phyloP scores from a whole-genome alignment of 1,140 invertebrate species.

The Drosophila arawakana region DNA sequence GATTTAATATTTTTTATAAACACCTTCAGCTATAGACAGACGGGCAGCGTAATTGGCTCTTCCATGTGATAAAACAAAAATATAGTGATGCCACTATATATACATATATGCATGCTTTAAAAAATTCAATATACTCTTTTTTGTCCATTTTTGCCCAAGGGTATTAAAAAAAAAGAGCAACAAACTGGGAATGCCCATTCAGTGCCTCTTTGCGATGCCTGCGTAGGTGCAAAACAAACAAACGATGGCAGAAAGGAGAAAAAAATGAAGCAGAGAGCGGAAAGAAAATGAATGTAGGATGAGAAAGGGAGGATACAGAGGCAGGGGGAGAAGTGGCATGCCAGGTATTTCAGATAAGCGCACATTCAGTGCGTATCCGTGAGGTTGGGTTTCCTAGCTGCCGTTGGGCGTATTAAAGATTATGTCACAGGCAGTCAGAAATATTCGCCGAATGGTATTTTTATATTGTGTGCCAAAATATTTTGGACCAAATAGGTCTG shows the following conservation, averaged over 20 bases:
- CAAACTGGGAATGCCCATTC: constrained; percentile 30
- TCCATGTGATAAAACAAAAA: no score
- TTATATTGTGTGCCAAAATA: constrained; percentile 47
- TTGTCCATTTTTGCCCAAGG: no score
- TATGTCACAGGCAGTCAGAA: constrained; percentile 50
- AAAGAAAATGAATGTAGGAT: no score
- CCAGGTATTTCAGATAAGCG: constrained; percentile 49
- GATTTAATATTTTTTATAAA: no score
- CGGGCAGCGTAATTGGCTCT: no score
- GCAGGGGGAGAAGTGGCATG: constrained; percentile 21
- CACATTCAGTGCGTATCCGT: neutral
- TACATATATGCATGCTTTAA: no score
- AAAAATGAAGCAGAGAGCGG: neutral
- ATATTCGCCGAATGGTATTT: constrained; percentile 46
- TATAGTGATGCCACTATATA: no score
- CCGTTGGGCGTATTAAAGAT: constrained; percentile 47
- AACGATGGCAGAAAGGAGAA: neutral
- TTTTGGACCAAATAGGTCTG: constrained; percentile 14
- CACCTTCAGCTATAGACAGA: no score
- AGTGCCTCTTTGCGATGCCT: constrained; percentile 25
- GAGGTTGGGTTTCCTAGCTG: constrained; percentile 3
- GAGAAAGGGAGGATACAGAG: neutral
- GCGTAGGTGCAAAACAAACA: constrained; percentile 37
- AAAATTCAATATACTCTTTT: no score
- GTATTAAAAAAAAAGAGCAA: constrained; percentile 1